Base-by-base conservation (phyloP, 2,113 vertebrate species). In the Petromus typicus region DNA sequence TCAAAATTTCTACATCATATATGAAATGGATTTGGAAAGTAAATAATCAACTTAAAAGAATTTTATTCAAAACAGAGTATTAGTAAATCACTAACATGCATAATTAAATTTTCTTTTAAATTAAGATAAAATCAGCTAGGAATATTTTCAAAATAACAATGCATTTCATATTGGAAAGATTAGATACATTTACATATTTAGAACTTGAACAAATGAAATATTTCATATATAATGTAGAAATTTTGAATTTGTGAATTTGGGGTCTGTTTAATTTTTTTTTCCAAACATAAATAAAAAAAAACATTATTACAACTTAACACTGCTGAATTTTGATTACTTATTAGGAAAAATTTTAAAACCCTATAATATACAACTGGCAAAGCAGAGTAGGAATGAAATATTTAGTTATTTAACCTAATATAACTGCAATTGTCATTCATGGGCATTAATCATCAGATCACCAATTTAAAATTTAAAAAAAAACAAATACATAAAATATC, bases 41-140 rank as follows among this genome's bases (percentile, higher is more conserved):
- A 96, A 91, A 59, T 80, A 85, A 48, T 84, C 91, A 43, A 61
- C 22, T 67, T 90, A 78, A 88, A 78, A 87, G 11, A 78, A 51
- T 64, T 84, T 40, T 10, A 67, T 88, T 80, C 51, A 45, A 45
- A 92, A 45, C 3, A 75, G 7, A 71, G 3, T 67, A 48, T 75
- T 40, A 37, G 1, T 63, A 73, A 80, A 8, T 69, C 5, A 12
- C 23, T 57, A 16, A 45, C 0, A 75, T 48, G 23, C 45, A 51
- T 23, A n/a, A 3, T 43, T 85, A 86, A 48, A 63, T 91, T 76
- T 73, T 16, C 17, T 16, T n/a, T 85, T 86, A 30, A 92, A 90
- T 48, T 86, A 4, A 83, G 40, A 4, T 59, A 12, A 82, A 84
- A n/a, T 79, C 25, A 81, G 20, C 13, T 67, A 8, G 9, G 27